Evolutionary conservation across 2,888 invertebrate species (phyloP).

Genomic region (Drosophila ezoana): DNA sequence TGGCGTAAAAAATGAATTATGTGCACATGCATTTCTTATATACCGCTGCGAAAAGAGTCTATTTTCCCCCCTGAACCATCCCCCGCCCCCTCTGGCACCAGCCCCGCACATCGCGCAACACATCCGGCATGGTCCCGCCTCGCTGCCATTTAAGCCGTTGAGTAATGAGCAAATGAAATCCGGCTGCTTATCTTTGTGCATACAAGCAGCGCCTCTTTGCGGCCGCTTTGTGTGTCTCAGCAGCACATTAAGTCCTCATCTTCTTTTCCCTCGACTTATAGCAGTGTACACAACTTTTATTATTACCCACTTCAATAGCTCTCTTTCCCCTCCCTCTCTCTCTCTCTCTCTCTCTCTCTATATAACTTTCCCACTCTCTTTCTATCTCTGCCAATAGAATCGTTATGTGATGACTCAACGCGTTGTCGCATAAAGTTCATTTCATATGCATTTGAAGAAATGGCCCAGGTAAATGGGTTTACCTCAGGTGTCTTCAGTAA

Average conservation of each 20-base stretch:
- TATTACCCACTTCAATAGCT: constrained; percentile 8
- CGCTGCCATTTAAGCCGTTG: constrained; percentile 63
- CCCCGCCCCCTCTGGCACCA: not conserved
- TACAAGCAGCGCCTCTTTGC: constrained; percentile 70
- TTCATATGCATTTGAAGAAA: constrained; percentile 38
- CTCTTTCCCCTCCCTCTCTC: not conserved
- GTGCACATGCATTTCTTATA: constrained; percentile 77
- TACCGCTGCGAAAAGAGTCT: constrained; percentile 19
- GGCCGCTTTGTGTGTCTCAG: constrained; percentile 71
- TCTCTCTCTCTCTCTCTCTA: too few relatives aligned
- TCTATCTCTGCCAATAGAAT: not conserved
- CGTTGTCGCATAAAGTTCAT: constrained; percentile 36
- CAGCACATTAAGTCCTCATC: constrained; percentile 62
- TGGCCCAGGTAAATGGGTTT: constrained; percentile 9
- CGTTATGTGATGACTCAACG: constrained; percentile 16
- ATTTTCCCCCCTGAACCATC: not conserved
- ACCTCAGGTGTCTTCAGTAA: not conserved
- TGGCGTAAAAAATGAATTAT: constrained; percentile 78
- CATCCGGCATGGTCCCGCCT: constrained; percentile 3
- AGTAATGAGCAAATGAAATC: constrained; percentile 80
- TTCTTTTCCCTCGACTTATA: constrained; percentile 24
- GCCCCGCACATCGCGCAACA: not conserved
- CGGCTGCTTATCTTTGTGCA: constrained; percentile 72
- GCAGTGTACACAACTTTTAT: constrained; percentile 7
- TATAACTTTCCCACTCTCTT: not conserved